These are phyloP conservation scores for Trematocara caparti DNA, from an alignment of 2,797 vertebrate genomes.

Conservation along the genomic window DNA sequence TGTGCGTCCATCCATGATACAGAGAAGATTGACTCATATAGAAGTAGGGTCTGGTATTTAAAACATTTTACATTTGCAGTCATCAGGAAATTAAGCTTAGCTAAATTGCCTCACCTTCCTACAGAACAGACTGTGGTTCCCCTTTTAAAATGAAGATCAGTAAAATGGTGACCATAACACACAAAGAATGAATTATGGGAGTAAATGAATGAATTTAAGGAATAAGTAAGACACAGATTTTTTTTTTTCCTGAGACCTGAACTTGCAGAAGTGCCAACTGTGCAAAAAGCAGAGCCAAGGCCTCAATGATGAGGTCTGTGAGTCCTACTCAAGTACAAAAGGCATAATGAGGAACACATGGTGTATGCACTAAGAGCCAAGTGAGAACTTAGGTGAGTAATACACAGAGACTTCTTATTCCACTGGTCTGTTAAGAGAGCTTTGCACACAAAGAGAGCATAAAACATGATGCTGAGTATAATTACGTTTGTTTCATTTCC, in stretches of 20 bases:
- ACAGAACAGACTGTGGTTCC: background rate
- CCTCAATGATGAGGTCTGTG: slow-evolving; percentile 22
- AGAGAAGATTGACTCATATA: background rate
- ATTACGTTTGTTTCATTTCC: background rate
- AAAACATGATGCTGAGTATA: background rate
- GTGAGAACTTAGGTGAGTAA: background rate
- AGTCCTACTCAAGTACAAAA: slow-evolving; percentile 6
- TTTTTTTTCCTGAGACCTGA: background rate
- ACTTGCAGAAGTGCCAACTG: background rate
- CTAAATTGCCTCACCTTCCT: background rate
- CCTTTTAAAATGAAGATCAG: background rate
- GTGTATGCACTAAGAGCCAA: background rate
- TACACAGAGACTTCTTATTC: background rate
- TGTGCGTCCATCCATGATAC: background rate
- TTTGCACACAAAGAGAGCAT: background rate
- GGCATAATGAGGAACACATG: slow-evolving; percentile 45
- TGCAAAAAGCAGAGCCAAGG: slow-evolving; percentile 21
- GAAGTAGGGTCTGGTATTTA: background rate
- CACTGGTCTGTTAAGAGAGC: background rate
- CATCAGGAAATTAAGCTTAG: background rate
- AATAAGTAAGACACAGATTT: background rate
- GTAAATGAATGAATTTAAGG: background rate
- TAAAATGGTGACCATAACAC: background rate
- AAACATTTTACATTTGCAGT: background rate
- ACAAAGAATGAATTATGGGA: background rate